Evolutionary conservation across 2,797 vertebrate genomes (phyloP).

Genomic region (Rhadinocentrus ornatus): DNA sequence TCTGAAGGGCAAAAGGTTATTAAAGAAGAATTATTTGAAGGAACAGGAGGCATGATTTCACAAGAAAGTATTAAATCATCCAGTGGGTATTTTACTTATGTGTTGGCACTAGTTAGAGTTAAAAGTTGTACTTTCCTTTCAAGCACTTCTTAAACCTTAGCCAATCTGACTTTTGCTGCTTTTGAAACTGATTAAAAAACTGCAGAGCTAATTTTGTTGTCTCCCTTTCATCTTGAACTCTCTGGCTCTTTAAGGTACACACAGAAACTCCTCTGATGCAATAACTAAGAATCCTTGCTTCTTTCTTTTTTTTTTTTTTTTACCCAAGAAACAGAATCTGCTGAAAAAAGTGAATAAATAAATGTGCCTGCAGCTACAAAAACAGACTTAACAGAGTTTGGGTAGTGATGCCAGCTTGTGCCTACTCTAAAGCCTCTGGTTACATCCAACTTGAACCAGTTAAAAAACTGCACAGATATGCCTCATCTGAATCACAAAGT

Average conservation of each 20-base stretch:
- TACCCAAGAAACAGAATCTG: background rate
- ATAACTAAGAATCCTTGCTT: background rate
- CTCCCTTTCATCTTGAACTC: background rate
- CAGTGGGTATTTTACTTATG: background rate
- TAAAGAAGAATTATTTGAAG: background rate
- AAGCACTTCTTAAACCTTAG: background rate
- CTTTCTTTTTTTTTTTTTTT: no score
- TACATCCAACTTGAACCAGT: background rate
- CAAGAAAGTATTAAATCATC: background rate
- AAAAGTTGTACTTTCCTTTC: background rate
- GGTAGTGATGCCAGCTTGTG: background rate
- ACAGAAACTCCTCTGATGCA: background rate
- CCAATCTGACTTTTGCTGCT: background rate
- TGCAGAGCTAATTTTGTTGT: background rate
- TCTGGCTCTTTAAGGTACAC: background rate
- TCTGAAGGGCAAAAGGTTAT: slow-evolving; percentile 75
- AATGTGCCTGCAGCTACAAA: background rate
- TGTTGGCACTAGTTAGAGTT: background rate
- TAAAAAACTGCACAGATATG: background rate
- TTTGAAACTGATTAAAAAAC: background rate
- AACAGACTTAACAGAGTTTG: background rate
- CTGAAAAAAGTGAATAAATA: background rate
- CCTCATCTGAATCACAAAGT: background rate
- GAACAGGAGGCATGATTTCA: background rate
- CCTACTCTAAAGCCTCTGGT: background rate